Evolutionary conservation across 1,140 invertebrate species (phyloP), one percentile per base, ranked within the genome.

Genomic region (Bombus terrestris): DNA sequence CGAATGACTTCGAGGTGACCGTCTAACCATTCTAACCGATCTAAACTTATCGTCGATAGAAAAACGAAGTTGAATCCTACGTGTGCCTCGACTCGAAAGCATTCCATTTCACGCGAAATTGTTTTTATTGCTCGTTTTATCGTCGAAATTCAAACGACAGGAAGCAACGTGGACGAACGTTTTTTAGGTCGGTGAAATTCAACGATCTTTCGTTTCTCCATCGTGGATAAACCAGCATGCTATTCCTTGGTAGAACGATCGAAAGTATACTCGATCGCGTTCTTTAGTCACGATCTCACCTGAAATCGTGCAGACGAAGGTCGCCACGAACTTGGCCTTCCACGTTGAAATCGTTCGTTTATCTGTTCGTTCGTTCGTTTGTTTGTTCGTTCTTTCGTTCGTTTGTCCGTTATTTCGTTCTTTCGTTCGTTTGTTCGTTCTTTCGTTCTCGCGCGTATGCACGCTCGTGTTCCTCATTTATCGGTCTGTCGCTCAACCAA

Each of bases 171-270:
- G 18, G 37, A 64, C 25, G 47, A 10, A 28, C 37, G 43, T 89
- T 93, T 94, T 95, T 91, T 88, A 93, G 93, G 94, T 93, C 94
- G 90, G 93, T 92, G 94, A 95, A 94, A 95, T 94, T 89, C 86
- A 80, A 53, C 69, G 68, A 43, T 77, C 62, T 62, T 62, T 62
- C 78, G 83, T 89, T 92, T 92, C 82, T 90, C 86, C 71, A 80
- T 85, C 77, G 86, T 81, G 77, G 83, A 84, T 73, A 82, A 82
- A 47, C 32, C 66, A 47, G 13, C 18, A 53, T n/a, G 62, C 66
- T 22, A 41, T 79, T 87, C 72, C 53, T 9, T 43, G 72, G 68
- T 39, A 39, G 85, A 57, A 72, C 84, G 88, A 92, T 91, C 89
- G 89, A 92, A 89, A 91, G 90, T 91, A 91, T 53, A 83, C 92